Percentiles rank a stretch among this genome's conserved stretches.
Conservation (phyloP, 2,797 vertebrate genomes). For the Brachyrhaphis roseni region DNA sequence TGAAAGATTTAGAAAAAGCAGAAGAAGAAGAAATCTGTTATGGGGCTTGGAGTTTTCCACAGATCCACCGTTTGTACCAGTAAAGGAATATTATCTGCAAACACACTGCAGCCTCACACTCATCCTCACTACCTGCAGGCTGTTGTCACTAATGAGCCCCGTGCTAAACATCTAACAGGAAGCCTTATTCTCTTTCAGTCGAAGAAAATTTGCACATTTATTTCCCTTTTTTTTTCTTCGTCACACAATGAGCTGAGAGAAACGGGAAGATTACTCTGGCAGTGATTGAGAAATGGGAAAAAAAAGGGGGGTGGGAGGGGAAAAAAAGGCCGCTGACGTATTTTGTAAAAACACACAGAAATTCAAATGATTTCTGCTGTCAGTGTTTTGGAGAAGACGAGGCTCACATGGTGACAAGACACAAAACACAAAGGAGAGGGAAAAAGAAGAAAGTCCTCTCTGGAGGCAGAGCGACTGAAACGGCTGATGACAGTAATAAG, state of each 20-base stretch:
- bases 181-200: constrained; percentile 28
- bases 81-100: neutral
- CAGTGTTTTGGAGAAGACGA: neutral
- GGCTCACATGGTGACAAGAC: constrained; percentile 1
- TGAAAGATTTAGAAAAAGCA: neutral
- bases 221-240: constrained; percentile 31
- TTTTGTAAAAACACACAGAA: constrained; percentile 27
- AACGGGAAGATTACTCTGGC: constrained; percentile 9
- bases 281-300: neutral
- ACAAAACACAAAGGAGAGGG: neutral
- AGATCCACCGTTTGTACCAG: neutral
- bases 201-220: constrained; percentile 29
- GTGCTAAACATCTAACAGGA: constrained; percentile 24
- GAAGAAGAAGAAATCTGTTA: neutral
- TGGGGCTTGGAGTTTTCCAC: neutral
- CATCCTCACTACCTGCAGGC: constrained; percentile 4
- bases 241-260: constrained; percentile 46
- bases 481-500: constrained; percentile 15
- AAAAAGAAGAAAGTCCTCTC: constrained; percentile 8
- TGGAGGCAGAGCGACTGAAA: constrained; percentile 1
- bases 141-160: constrained; percentile 47
- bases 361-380: constrained; percentile 1
- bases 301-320: too few relatives aligned
- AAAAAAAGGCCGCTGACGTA: constrained; percentile 16
- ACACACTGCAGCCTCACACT: neutral